Conservation (phyloP, 1,140 invertebrate genomes). For the Drosophila ananassae region DNA sequence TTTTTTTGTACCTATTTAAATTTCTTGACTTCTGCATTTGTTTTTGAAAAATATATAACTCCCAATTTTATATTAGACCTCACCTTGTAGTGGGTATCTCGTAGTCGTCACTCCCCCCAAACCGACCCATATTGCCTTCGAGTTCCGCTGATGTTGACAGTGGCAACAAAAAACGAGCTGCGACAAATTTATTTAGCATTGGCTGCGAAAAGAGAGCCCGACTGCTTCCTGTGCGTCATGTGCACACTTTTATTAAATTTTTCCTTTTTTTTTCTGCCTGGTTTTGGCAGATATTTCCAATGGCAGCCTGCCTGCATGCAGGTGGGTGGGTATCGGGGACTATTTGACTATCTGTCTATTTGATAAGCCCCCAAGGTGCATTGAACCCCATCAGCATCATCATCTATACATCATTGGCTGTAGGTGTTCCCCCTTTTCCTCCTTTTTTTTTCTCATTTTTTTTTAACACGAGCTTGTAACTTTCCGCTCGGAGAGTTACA, state of each 20-base stretch:
- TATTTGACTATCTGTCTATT: too few relatives aligned
- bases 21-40: too few relatives aligned
- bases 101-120: neutral
- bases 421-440: neutral
- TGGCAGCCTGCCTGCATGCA: neutral
- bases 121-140: neutral
- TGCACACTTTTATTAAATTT: neutral
- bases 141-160: slow-evolving; percentile 20
- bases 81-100: neutral
- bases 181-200: slow-evolving; percentile 19
- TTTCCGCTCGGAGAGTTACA: slow-evolving; percentile 11
- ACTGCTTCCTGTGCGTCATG: slow-evolving; percentile 3
- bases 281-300: slow-evolving; percentile 18
- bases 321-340: neutral
- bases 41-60: too few relatives aligned
- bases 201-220: neutral
- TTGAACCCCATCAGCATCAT: slow-evolving; percentile 17
- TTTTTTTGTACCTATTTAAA: too few relatives aligned
- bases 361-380: slow-evolving; percentile 17
- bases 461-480: slow-evolving; percentile 3
- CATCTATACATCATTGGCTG: neutral
- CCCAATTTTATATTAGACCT: too few relatives aligned
- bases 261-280: neutral
- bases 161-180: slow-evolving; percentile 10
- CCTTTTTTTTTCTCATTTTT: neutral